Evolutionary conservation across 1,140 invertebrate genomes (phyloP).

Genomic region (Sinella curviseta): DNA sequence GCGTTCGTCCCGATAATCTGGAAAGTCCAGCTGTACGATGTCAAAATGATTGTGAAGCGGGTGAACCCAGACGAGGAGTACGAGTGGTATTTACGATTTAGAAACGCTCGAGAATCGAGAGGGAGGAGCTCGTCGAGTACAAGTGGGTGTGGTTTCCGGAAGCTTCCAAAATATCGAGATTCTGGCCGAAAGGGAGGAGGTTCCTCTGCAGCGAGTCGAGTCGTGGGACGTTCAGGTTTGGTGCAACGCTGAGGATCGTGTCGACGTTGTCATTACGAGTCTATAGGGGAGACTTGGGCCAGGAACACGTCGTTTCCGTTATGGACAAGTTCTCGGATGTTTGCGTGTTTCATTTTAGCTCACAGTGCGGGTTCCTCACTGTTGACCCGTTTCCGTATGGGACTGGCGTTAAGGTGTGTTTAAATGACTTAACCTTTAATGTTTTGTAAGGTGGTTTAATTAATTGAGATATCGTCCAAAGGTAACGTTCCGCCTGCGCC

Average conservation of each 20-base stretch:
- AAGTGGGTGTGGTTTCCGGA: background rate
- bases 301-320: slow-evolving; percentile 68
- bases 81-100: background rate
- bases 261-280: slow-evolving; percentile 71
- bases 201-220: slow-evolving; percentile 78
- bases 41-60: slow-evolving; percentile 11
- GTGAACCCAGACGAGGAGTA: background rate
- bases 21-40: slow-evolving; percentile 33
- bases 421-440: too few species aligned
- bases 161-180: slow-evolving; percentile 64
- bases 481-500: slow-evolving; percentile 46
- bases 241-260: slow-evolving; percentile 89
- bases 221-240: slow-evolving; percentile 79
- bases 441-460: too few species aligned
- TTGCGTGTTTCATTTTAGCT: slow-evolving; percentile 39
- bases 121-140: background rate
- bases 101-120: slow-evolving; percentile 2
- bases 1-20: slow-evolving; percentile 43
- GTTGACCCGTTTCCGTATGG: slow-evolving; percentile 44
- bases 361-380: slow-evolving; percentile 41
- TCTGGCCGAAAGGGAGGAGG: slow-evolving; percentile 85
- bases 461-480: too few species aligned
- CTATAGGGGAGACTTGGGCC: slow-evolving; percentile 57
- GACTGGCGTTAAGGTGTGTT: slow-evolving; percentile 42
- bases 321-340: slow-evolving; percentile 66